Base-by-base conservation (phyloP, 2,888 invertebrate genomes). In the Drosophila kanekoi region DNA sequence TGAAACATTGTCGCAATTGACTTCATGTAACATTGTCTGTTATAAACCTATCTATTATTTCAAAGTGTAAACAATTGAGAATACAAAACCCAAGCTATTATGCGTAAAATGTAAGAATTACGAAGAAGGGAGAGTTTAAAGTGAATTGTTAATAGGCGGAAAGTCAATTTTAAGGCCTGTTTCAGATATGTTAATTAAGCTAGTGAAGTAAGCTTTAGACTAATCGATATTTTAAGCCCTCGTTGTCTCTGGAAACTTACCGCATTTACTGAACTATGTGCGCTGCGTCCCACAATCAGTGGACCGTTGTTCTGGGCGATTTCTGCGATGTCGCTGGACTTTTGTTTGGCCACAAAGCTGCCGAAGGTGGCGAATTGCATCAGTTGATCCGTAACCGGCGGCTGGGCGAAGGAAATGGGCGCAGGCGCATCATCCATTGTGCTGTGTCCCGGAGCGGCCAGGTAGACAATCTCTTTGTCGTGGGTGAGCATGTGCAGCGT, bases 401-500 rank as follows among this genome's bases (percentile, higher is more conserved):
- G 81, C 71, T 84, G 89, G 4, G 80, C 90, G 53, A 92, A 91
- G 1, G 90, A 89, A 11, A 93, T 81, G 53, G 91, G 90, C 44
- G 93, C 91, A 1, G 91, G 89, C 20, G 91, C 89, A 54, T 91
- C 91, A 5, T 92, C 90, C 49, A 93, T 92, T 20, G 92, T 91
- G 35, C 92, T 91, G 60, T 93, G 92, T 53, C 93, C 92, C 1
- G 93, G 90, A 45, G 93, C 89, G 4, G 79, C 77, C 59, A 94
- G 86, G 49, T 92, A 93, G 70, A 93, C 84, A 48, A 94, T 90
- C 90, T 94, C 93, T 91, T 94, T 94, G 73, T 94, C 92, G 1
- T 93, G 93, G 80, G 94, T 94, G 51, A 95, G 92, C 82, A 95
- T 94, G 85, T 93, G 94, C 11, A 95, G 91, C 65, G 94, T 94